Conservation (phyloP, 2,888 invertebrate genomes). For the Xanthorhoe designata region DNA sequence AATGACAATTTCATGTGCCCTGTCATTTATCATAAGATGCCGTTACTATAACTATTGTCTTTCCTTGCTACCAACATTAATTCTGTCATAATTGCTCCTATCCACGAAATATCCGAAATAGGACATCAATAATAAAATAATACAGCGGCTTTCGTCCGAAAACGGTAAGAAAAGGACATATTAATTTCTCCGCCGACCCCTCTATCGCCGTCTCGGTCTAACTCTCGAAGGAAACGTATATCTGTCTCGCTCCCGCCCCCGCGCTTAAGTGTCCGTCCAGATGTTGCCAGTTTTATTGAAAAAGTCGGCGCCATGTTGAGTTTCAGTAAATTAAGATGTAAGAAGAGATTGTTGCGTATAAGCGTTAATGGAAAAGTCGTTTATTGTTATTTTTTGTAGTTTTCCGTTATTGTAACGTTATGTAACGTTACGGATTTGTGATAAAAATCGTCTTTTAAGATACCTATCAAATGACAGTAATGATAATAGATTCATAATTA, state of each 20-base stretch:
- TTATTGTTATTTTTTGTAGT: constrained; percentile 38
- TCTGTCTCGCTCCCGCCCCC: constrained; percentile 67
- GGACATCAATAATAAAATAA: constrained; percentile 79
- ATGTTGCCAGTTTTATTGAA: constrained; percentile 83
- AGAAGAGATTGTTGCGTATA: constrained; percentile 56
- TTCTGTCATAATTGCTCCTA: constrained; percentile 10
- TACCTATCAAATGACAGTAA: too few species aligned
- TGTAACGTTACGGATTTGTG: neutral
- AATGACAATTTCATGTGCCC: too few species aligned
- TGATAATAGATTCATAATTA: too few species aligned
- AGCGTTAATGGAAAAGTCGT: constrained; percentile 51
- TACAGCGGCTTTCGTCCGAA: constrained; percentile 65
- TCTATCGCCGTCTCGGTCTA: constrained; percentile 57
- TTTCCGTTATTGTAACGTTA: constrained; percentile 23
- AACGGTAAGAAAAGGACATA: constrained; percentile 82
- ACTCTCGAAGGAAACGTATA: constrained; percentile 40
- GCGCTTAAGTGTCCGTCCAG: constrained; percentile 80
- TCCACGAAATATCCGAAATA: constrained; percentile 26
- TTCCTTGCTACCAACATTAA: constrained; percentile 5
- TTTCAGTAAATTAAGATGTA: constrained; percentile 83
- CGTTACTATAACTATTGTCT: neutral
- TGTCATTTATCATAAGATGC: too few species aligned
- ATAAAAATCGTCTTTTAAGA: too few species aligned
- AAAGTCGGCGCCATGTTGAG: constrained; percentile 81
- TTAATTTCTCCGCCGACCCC: constrained; percentile 75